Conservation (phyloP, 2,888 invertebrate species). For the Tinea trinotella region DNA sequence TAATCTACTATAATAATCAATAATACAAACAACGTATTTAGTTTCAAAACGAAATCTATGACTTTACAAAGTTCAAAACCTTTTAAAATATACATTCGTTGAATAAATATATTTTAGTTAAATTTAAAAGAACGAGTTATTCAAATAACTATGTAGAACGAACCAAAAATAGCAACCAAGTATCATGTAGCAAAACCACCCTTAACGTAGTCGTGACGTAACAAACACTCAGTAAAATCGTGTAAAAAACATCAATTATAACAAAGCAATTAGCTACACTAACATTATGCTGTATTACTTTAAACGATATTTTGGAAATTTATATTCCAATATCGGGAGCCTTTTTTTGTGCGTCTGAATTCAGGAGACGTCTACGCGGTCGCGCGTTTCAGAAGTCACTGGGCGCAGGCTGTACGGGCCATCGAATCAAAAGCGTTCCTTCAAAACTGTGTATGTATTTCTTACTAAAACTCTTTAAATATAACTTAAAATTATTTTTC, state of each 20-base stretch:
- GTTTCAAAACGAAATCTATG: too few relatives aligned
- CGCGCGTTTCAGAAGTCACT: conserved; percentile 50
- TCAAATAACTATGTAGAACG: conserved; percentile 20
- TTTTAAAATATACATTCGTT: too few relatives aligned
- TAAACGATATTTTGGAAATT: background rate
- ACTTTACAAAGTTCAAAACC: too few relatives aligned
- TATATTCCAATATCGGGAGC: conserved; percentile 4
- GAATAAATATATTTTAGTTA: too few relatives aligned
- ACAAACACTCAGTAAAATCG: conserved; percentile 5
- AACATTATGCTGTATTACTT: background rate
- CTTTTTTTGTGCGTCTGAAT: conserved; percentile 7
- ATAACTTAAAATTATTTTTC: conserved; percentile 23
- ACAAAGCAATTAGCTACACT: background rate
- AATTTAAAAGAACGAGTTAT: background rate
- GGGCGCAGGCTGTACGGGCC: conserved; percentile 43
- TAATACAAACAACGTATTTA: background rate
- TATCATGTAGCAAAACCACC: conserved; percentile 33
- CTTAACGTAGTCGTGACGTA: conserved; percentile 33
- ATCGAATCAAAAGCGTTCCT: conserved; percentile 38
- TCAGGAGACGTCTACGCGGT: conserved; percentile 47
- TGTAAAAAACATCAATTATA: background rate
- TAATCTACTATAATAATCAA: background rate
- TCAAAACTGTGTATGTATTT: conserved; percentile 33
- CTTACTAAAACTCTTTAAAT: background rate
- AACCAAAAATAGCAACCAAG: conserved; percentile 43